Evolutionary conservation across 2,797 vertebrate species (phyloP).

Genomic region (Enteromius unitaeniatus): DNA sequence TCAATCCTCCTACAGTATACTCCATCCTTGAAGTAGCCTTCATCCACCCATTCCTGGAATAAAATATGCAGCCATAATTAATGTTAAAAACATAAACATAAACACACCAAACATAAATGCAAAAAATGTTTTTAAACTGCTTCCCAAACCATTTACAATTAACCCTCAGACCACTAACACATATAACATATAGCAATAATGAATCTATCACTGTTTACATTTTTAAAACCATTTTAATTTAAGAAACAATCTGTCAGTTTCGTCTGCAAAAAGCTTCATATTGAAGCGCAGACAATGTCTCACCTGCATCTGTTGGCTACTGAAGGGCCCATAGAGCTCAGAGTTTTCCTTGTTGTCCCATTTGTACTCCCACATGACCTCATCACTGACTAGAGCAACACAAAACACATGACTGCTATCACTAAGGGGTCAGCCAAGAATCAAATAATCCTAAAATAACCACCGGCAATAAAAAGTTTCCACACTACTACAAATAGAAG

Average conservation of each 20-base stretch:
- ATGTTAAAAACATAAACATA: too few relatives aligned
- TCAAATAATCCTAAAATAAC: background rate
- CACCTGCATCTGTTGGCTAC: conserved; percentile 94
- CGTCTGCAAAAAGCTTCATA: background rate
- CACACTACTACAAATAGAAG: background rate
- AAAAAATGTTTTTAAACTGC: background rate
- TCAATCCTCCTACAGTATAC: conserved; percentile 89
- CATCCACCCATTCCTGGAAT: conserved; percentile 88
- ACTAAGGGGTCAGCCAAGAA: background rate
- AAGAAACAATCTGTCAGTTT: background rate
- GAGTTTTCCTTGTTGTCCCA: conserved; percentile 86
- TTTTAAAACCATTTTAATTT: background rate
- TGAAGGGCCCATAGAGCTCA: conserved; percentile 89
- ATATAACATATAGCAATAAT: background rate
- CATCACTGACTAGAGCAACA: conserved; percentile 57
- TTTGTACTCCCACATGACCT: conserved; percentile 92
- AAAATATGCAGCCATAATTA: conserved; percentile 38
- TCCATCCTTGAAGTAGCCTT: conserved; percentile 88
- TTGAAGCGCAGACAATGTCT: background rate
- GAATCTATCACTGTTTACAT: background rate
- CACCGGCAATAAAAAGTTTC: background rate
- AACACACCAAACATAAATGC: background rate
- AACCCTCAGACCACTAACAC: too few relatives aligned
- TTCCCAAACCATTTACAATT: background rate
- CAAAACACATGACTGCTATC: background rate